Base-by-base conservation (phyloP, 2,888 invertebrate species). In the Melanophora roralis region DNA sequence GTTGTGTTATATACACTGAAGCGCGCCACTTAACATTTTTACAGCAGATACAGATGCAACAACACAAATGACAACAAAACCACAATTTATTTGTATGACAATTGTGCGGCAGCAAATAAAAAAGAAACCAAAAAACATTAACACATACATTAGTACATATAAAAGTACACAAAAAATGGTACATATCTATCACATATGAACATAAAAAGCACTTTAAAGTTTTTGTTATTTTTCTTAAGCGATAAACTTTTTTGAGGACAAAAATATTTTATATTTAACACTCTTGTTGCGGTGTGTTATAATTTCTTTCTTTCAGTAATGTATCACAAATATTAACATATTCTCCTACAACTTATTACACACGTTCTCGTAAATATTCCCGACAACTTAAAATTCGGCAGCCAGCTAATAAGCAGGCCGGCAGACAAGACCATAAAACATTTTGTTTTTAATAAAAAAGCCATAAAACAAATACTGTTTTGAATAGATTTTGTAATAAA, bases 1-100 rank as follows among this genome's bases (percentile, higher is more conserved):
- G 47, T 67, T 74, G 60, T 53, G 27, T 49, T 45, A 16, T 57
- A 69, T 32, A 49, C 40, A 43, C 40, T 21, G 53, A 76, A 76
- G 68, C 69, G 62, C 62, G 69, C 68, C 69, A 62, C 55, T 49
- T 32, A 12, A 62, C 38, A 57, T 64, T 64, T 53, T 78, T 74
- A 74, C 69, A 69, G 43, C 57, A 78, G 69, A 78, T 74, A 68
- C 72, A 78, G 49, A 23, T 53, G 60, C 67, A 23, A 9, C 38
- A 38, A 21, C 16, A 53, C 16, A 11, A 43, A 45, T 4, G 32
- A 64, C 65, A 77, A 65, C 32, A 65, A 8, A 71, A 57, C 38
- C 55, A 19, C 45, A 21, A 74, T 67, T 51, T 43, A 67, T 32
- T 19, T 9, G 32, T 14, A 36, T 65, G 27, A 21, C 14, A 73